phyloP scores from a whole-genome alignment of 2,113 vertebrate genomes.

The Corvus cornix region DNA sequence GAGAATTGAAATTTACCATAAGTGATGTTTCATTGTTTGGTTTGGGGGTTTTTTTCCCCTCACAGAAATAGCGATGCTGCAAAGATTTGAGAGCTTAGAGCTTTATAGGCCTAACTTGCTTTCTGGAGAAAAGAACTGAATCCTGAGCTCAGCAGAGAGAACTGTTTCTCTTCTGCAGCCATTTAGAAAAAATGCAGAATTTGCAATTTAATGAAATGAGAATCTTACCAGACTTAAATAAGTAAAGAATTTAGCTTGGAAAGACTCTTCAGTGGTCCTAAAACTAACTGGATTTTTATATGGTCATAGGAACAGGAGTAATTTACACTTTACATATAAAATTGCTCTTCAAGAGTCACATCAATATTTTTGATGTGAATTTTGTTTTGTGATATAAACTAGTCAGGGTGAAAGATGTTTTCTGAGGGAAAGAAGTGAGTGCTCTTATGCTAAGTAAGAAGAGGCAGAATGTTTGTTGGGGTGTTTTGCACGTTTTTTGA shows the following conservation, averaged over 20 bases:
- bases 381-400: neutral
- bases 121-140: neutral
- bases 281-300: neutral
- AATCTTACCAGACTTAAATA: neutral
- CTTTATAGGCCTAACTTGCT: neutral
- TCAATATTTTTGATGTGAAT: neutral
- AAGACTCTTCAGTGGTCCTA: neutral
- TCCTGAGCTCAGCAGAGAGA: neutral
- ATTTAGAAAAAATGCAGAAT: neutral
- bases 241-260: neutral
- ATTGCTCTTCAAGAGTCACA: neutral
- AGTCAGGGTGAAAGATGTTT: conserved; percentile 11
- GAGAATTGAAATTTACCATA: neutral
- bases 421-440: neutral
- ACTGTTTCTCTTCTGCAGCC: neutral
- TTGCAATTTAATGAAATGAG: neutral
- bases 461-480: neutral
- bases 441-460: neutral
- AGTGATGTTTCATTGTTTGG: neutral
- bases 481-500: neutral
- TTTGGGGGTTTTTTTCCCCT: neutral
- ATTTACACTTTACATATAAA: neutral
- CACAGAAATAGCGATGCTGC: neutral
- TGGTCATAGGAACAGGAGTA: neutral
- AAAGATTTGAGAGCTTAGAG: neutral